Evolutionary conservation across 2,888 invertebrate species (phyloP), one percentile per base, ranked within the genome.

Genomic region (Tanaodytes sp.): DNA sequence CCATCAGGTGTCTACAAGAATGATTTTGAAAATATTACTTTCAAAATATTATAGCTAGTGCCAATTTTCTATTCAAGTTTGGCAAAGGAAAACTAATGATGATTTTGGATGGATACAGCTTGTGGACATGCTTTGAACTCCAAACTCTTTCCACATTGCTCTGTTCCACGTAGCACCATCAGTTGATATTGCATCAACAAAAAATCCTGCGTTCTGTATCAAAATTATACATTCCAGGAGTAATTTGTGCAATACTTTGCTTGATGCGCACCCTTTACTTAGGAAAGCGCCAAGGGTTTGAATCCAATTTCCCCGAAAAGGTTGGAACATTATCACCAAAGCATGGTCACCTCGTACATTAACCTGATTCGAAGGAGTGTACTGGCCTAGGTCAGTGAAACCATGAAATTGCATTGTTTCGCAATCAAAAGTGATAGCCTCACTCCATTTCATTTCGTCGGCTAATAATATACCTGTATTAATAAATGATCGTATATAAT

Each of bases 201-300:
- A 37, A 46, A 75, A 70, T 0, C 71, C 73, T 42, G 58, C 40
- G 14, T 71, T 73, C 54, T 77, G 73, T n/a, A 73, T 9, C 4
- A 78, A 70, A 18, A 75, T 57, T 6, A 76, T 71, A 18, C 70
- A 71, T 46, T 78, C 77, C 16, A 77, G 18, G 23, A 78, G 18
- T 9, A 79, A 40, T 14, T 75, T 58, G 19, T 75, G 58, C 11
- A 78, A 54, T 12, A 75, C 68, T 31, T 39, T 59, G 33, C 76
- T 65, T 15, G 65, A 54, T n/a, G 75, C 74, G 52, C 72, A 27
- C 27, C 73, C 71, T 51, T 72, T 77, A 20, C 72, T 75, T 2
- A 78, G 40, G 62, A 78, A 79, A 31, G 67, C 66, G 2, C 66
- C 77, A 20, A 79, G 27, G 6, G 71, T 62, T 61, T 78, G 78